phyloP scores from a whole-genome alignment of 2,888 invertebrate species.

The Phanerotoma sp. region DNA sequence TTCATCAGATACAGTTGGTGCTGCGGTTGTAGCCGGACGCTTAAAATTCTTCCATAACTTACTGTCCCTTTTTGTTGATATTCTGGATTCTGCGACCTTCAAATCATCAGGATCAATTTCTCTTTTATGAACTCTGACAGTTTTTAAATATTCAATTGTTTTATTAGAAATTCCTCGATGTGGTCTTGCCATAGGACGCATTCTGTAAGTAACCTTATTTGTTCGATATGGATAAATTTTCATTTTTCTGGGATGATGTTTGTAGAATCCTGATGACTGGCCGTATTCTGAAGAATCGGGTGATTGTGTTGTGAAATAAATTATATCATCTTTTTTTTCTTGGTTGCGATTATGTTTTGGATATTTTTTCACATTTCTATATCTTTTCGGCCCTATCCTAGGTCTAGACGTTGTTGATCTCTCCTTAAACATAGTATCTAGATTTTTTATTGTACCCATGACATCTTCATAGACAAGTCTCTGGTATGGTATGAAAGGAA shows the following conservation, averaged over 20 bases:
- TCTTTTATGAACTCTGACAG: slow-evolving; percentile 34
- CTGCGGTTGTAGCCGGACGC: slow-evolving; percentile 27
- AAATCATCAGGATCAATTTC: slow-evolving; percentile 24
- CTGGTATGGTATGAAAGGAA: slow-evolving; percentile 41
- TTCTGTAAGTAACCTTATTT: slow-evolving; percentile 30
- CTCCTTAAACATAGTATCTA: slow-evolving; percentile 33
- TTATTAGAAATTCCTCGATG: slow-evolving; percentile 8
- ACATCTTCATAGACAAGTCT: slow-evolving; percentile 53
- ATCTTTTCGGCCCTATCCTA: too few species aligned
- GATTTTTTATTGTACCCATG: slow-evolving; percentile 51
- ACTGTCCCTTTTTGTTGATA: too few species aligned
- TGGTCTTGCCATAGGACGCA: slow-evolving; percentile 23
- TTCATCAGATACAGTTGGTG: too few species aligned
- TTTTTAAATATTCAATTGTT: slow-evolving; percentile 30
- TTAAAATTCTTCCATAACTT: too few species aligned
- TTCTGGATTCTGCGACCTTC: slow-evolving; percentile 1
- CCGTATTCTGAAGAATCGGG: neutral
- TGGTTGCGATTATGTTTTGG: neutral
- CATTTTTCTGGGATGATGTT: neutral
- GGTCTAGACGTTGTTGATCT: too few species aligned
- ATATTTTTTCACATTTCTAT: neutral
- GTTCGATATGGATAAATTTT: slow-evolving; percentile 30
- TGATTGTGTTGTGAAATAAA: neutral
- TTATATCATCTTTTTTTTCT: neutral
- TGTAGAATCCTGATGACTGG: too few species aligned